Percentiles rank a stretch among this genome's conserved stretches.
Evolutionary conservation across 2,113 vertebrate genomes (phyloP).

Genomic region (Marmota flaviventris): DNA sequence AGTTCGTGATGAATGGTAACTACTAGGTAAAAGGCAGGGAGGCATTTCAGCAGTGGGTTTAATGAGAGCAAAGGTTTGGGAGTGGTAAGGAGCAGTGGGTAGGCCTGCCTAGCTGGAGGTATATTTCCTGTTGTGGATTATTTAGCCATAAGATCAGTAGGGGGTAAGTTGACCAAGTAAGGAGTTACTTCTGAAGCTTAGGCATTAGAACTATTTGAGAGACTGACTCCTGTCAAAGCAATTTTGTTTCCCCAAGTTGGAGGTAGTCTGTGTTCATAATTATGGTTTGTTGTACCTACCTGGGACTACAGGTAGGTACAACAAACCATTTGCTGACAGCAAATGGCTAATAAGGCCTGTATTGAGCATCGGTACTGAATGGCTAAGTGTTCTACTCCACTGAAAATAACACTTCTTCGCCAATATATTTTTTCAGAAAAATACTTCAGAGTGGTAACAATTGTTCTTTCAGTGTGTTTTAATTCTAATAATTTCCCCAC

Average conservation of each 20-base stretch:
- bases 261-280: not conserved
- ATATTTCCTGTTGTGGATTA: not conserved
- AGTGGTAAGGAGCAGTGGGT: too few relatives aligned
- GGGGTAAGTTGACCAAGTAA: not conserved
- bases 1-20: not conserved
- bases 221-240: not conserved
- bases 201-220: not conserved
- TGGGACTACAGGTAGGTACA: too few relatives aligned
- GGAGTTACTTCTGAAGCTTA: not conserved
- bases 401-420: constrained; percentile 28
- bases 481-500: not conserved
- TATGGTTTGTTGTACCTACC: not conserved
- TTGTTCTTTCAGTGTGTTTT: not conserved
- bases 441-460: constrained; percentile 43
- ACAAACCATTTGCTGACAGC: constrained; percentile 2
- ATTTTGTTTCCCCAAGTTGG: not conserved
- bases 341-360: not conserved
- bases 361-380: not conserved
- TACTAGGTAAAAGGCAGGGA: not conserved
- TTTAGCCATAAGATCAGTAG: not conserved
- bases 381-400: constrained; percentile 21
- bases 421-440: constrained; percentile 26
- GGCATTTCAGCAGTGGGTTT: not conserved
- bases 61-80: not conserved
- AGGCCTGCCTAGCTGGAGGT: not conserved